Conservation (phyloP, 2,797 vertebrate species). For the Microhierax caerulescens region DNA sequence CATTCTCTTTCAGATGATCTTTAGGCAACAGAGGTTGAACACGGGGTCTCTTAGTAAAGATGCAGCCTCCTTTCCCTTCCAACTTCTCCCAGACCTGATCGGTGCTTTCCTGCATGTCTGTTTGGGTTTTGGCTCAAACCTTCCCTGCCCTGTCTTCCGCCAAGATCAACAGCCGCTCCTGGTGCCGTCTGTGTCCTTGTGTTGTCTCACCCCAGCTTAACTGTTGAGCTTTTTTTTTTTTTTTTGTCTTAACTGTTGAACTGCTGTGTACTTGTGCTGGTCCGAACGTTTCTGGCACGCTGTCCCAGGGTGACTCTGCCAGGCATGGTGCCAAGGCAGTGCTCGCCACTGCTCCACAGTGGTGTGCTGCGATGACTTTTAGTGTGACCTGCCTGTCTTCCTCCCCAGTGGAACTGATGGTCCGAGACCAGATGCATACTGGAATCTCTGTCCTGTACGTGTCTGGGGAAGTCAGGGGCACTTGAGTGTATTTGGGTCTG, state of each 20-base stretch:
- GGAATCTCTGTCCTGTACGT: neutral
- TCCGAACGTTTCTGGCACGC: neutral
- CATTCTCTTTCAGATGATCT: neutral
- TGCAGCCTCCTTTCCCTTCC: neutral
- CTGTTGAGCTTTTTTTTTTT: neutral
- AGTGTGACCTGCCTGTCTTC: neutral
- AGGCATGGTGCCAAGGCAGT: neutral
- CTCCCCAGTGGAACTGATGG: neutral
- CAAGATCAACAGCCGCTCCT: neutral
- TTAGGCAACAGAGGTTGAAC: neutral
- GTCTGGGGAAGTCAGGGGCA: neutral
- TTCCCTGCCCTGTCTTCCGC: neutral
- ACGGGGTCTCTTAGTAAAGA: neutral
- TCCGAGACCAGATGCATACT: accelerated
- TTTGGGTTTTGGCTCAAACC: neutral
- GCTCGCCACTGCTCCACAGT: neutral
- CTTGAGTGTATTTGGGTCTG: neutral
- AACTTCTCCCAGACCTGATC: neutral
- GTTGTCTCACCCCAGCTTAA: neutral
- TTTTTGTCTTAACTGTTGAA: neutral
- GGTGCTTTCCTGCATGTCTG: neutral
- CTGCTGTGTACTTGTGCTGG: neutral
- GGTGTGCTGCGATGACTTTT: too few species aligned
- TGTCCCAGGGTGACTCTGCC: neutral
- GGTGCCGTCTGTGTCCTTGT: neutral